phyloP scores from a whole-genome alignment of 2,797 vertebrate genomes.

The Psittacula derbiana region DNA sequence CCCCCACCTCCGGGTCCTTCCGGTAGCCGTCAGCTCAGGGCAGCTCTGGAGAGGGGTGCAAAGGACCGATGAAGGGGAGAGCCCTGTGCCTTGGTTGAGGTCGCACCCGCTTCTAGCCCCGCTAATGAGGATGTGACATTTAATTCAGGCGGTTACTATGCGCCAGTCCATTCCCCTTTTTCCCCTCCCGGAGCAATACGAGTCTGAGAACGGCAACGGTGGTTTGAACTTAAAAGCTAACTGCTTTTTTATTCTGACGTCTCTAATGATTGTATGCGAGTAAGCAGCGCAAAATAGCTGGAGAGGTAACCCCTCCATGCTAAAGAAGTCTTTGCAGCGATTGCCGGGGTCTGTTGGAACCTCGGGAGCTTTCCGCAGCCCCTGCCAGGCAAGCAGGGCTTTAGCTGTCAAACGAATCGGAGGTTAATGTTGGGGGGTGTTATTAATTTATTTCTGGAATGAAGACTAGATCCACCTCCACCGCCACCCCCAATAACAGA shows the following conservation, averaged over 20 bases:
- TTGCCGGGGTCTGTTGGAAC: neutral
- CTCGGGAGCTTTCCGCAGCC: neutral
- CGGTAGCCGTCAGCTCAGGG: neutral
- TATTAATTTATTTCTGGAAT: neutral
- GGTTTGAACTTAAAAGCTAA: neutral
- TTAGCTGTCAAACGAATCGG: neutral
- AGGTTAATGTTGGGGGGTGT: neutral
- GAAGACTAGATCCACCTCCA: neutral
- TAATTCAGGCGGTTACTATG: neutral
- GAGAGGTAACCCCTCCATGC: neutral
- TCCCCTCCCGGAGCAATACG: neutral
- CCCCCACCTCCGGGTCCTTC: neutral
- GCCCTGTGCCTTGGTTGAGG: neutral
- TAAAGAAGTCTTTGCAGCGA: neutral
- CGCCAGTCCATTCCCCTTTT: neutral
- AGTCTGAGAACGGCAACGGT: neutral
- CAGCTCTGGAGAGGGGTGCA: conserved; percentile 12
- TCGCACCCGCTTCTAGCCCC: neutral
- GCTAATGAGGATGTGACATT: neutral
- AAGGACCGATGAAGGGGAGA: neutral
- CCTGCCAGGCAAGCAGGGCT: neutral
- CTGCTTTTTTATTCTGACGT: neutral
- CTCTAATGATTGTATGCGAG: neutral
- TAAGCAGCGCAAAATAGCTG: neutral
- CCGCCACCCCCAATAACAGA: neutral